Base-by-base conservation (phyloP, 2,797 vertebrate species). In the Urocyon cinereoargenteus region DNA sequence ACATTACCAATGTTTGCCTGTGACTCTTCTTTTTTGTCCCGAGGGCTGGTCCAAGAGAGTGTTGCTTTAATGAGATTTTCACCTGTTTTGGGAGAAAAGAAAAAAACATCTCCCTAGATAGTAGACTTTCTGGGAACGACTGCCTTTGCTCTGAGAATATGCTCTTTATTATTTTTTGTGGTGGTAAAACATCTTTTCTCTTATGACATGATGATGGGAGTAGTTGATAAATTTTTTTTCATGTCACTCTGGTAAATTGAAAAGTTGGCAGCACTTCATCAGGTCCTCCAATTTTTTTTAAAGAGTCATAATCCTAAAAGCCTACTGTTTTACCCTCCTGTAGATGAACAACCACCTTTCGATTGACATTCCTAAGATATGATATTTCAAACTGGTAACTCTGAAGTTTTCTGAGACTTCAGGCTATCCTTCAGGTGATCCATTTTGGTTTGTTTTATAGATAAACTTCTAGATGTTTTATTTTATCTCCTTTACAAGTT, bases 401-500 rank as follows among this genome's bases (percentile, higher is more conserved):
- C 5, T 86, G 82, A 83, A 68, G 64, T 89, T 79, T 92, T 94
- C 36, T 72, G 24, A 10, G 1, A 49, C 70, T 92, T 88, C n/a
- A 53, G 57, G 49, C 22, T 79, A 31, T 86, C 66, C 75, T 90
- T 86, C 3, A 6, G 24, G 24, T 79, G 28, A 88, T 89, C 77
- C n/a, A 64, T 86, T 93, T 90, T 78, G 73, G 34, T 95, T 81
- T 28, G 3, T 22, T 57, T 66, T n/a, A 51, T 83, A 68, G 49
- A 34, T 66, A 86, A 91, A 89, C 51, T 90, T 53, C 82, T 86
- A 89, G 24, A 89, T 45, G n/a, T 92, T 90, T 31, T 64, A 62
- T 91, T 95, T 95, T 77, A 72, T 64, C 73, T 92, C 73, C 36
- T 82, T 92, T 66, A 82, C 8, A 90, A 79, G 70, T 84, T 73